These are phyloP conservation scores for Cephalotes varians DNA, from an alignment of 2,888 invertebrate species.

Conservation along the genomic window DNA sequence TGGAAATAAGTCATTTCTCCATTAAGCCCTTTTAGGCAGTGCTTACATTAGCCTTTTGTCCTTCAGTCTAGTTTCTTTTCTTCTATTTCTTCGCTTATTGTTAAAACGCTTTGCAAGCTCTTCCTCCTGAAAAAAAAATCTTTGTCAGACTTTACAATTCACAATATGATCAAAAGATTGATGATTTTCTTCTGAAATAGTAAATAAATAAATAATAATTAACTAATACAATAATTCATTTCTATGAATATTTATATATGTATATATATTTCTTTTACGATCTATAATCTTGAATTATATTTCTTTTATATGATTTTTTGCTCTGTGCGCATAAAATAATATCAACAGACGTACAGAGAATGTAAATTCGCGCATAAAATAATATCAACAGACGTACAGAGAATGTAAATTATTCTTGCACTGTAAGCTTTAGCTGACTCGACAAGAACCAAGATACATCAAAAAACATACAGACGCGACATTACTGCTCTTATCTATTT, in stretches of 20 bases:
- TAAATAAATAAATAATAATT: constrained; percentile 1
- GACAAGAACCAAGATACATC: background rate
- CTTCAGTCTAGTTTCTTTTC: background rate
- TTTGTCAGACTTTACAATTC: background rate
- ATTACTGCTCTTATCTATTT: background rate
- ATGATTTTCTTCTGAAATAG: background rate
- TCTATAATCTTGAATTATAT: background rate
- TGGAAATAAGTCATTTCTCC: constrained; percentile 82
- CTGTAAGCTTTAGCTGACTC: background rate
- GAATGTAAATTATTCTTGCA: constrained; percentile 3
- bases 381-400: background rate
- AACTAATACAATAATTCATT: background rate
- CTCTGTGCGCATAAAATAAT: background rate
- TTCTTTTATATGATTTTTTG: background rate
- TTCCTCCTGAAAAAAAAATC: background rate
- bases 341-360: background rate
- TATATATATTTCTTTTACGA: background rate
- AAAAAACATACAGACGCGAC: background rate
- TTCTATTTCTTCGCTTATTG: background rate
- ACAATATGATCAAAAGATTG: background rate
- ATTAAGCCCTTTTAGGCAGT: constrained; percentile 73
- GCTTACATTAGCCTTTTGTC: constrained; percentile 44
- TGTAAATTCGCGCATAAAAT: background rate
- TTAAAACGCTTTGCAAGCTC: background rate
- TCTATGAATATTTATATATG: too few relatives aligned